These are phyloP conservation scores for Hydrotaea diabolus DNA, from an alignment of 2,888 invertebrate species.

Conservation along the genomic window DNA sequence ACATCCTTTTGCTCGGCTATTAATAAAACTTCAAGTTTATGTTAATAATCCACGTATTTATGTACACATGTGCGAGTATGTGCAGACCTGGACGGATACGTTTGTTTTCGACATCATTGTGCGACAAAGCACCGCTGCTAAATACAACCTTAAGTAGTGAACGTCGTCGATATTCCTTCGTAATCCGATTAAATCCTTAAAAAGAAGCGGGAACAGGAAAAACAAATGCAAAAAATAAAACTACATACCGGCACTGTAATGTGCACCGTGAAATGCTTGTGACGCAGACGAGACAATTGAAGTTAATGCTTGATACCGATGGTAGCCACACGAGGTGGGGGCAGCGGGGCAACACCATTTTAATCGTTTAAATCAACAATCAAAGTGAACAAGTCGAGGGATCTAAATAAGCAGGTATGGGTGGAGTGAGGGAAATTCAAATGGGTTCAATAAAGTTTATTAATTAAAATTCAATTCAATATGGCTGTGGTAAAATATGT, in stretches of 20 bases:
- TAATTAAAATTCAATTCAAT: neutral
- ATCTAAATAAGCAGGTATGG: too few relatives aligned
- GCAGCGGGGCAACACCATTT: neutral
- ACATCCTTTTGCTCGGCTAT: too few relatives aligned
- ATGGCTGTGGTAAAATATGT: too few relatives aligned
- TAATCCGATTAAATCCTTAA: neutral
- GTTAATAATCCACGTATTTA: too few relatives aligned
- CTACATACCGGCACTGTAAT: neutral
- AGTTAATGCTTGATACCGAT: neutral
- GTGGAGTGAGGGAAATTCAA: too few relatives aligned
- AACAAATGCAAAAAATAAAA: too few relatives aligned
- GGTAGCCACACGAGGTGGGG: neutral
- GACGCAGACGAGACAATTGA: neutral
- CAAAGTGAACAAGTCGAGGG: neutral
- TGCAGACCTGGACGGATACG: too few relatives aligned
- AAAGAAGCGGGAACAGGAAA: neutral
- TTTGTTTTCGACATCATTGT: too few relatives aligned
- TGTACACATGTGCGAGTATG: too few relatives aligned
- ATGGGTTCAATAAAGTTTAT: neutral
- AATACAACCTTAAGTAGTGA: too few relatives aligned
- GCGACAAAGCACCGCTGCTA: too few relatives aligned
- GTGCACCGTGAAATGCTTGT: neutral
- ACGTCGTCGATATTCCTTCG: neutral
- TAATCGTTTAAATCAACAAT: conserved; percentile 6
- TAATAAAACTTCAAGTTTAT: too few relatives aligned